Base-by-base conservation (phyloP, 2,888 invertebrate species). In the Neria commutata region DNA sequence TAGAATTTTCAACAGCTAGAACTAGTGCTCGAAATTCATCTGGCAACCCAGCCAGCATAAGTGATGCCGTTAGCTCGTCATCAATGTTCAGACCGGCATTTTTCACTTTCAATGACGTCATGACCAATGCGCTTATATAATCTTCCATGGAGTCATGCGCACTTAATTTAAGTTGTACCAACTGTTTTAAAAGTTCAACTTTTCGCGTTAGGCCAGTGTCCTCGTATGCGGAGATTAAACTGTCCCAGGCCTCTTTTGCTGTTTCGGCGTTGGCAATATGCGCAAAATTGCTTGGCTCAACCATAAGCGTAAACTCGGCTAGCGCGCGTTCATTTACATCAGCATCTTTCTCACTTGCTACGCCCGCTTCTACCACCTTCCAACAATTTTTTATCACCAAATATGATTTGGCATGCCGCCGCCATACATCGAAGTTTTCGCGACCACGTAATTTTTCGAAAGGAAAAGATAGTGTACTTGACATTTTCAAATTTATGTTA, bases 191-290 rank as follows among this genome's bases (percentile, higher is more conserved):
- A 23, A 67, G 40, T 37, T 60, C 60, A 3, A 66, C 56, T 45
- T 60, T 63, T 17, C 62, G 29, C 3, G 60, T 58, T 2, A 66
- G n/a, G 10, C 67, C 64, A 10, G 37, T 54, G 37, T 65, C 67
- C n/a, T 65, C 65, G 48, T 61, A 69, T 1, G 62, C 64, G 1
- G 34, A 26, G 33, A 56, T 17, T 14, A 71, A 53, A 8, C 52
- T 55, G 1, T 67, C 45, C 69, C 66, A 71, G 3, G 56, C 66
- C 37, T 60, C 59, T 34, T 67, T 64, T 16, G 67, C 64, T 4
- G 58, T 61, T 40, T 40, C 42, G 11, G 63, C 56, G n/a, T 60
- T 58, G 19, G 56, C 57, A 14, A 70, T 63, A 51, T 69, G 65
- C 2, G 59, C 58, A 54, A 63, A 69, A 23, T 62, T 66, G 46